phyloP scores from a whole-genome alignment of 2,797 vertebrate genomes.

The Malacoctenus gilli region DNA sequence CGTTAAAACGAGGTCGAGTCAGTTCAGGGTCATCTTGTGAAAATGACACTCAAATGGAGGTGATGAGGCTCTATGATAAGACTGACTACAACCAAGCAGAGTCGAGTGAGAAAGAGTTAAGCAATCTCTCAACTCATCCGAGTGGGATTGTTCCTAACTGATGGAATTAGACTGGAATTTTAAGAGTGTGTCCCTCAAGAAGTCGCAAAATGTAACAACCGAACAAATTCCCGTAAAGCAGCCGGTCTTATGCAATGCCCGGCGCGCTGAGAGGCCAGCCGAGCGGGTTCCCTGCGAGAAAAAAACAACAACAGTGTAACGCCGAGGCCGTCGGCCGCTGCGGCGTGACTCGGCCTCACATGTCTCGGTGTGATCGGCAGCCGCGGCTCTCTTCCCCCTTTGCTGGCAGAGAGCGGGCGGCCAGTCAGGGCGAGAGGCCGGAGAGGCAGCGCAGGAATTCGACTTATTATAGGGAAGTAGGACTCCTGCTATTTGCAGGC shows the following conservation, averaged over 20 bases:
- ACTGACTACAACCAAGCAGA: too few relatives aligned
- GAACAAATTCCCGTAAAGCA: conserved; percentile 11
- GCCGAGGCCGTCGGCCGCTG: conserved; percentile 43
- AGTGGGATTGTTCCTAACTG: too few relatives aligned
- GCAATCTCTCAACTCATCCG: too few relatives aligned
- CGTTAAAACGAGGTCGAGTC: too few relatives aligned
- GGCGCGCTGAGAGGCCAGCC: background rate
- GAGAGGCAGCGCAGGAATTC: conserved; percentile 54
- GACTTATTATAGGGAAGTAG: conserved; percentile 69
- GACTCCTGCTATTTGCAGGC: conserved; percentile 63
- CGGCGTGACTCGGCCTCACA: conserved; percentile 61
- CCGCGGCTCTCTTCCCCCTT: conserved; percentile 51
- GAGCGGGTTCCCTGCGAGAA: conserved; percentile 44
- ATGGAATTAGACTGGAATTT: too few relatives aligned
- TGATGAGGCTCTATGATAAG: too few relatives aligned
- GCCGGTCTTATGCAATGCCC: conserved; percentile 26
- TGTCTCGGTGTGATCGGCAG: conserved; percentile 50
- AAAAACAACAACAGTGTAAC: conserved; percentile 34
- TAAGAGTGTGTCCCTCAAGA: too few relatives aligned
- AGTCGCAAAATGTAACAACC: too few relatives aligned
- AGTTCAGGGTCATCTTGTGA: too few relatives aligned
- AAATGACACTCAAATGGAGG: too few relatives aligned
- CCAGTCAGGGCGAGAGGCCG: conserved; percentile 48
- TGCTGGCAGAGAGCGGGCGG: conserved; percentile 49
- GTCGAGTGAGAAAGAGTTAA: too few relatives aligned